phyloP scores from a whole-genome alignment of 1,140 invertebrate genomes.

The Trachymyrmex septentrionalis region DNA sequence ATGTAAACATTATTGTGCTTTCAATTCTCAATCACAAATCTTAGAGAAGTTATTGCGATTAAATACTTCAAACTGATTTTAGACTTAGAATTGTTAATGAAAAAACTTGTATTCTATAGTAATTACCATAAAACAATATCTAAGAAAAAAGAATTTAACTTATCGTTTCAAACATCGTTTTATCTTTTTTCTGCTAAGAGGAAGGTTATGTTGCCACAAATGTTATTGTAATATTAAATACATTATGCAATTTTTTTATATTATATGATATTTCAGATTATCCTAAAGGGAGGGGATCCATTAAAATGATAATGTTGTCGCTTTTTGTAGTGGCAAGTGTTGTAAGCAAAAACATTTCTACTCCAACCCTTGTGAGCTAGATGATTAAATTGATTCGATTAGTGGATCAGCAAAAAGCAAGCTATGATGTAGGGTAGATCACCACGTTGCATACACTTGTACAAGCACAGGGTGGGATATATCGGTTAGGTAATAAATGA shows the following conservation, averaged over 20 bases:
- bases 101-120: too few species aligned
- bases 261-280: slow-evolving; percentile 4
- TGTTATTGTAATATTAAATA: too few species aligned
- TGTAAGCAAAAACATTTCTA: slow-evolving; percentile 86
- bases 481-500: slow-evolving; percentile 87
- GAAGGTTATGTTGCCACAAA: too few species aligned
- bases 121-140: too few species aligned
- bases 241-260: background rate
- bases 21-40: too few species aligned
- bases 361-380: slow-evolving; percentile 87
- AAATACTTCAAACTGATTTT: too few species aligned
- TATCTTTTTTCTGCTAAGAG: too few species aligned
- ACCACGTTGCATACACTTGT: slow-evolving; percentile 95
- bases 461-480: slow-evolving; percentile 90
- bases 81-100: too few species aligned
- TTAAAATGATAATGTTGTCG: background rate
- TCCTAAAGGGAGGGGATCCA: background rate
- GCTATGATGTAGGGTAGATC: slow-evolving; percentile 97
- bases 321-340: slow-evolving; percentile 39
- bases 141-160: too few species aligned
- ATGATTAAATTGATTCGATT: slow-evolving; percentile 92
- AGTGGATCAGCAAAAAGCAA: slow-evolving; percentile 96
- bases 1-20: background rate
- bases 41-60: too few species aligned
- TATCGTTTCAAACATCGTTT: too few species aligned